Base-by-base conservation (phyloP, 2,113 vertebrate species). In the Pipra filicauda region DNA sequence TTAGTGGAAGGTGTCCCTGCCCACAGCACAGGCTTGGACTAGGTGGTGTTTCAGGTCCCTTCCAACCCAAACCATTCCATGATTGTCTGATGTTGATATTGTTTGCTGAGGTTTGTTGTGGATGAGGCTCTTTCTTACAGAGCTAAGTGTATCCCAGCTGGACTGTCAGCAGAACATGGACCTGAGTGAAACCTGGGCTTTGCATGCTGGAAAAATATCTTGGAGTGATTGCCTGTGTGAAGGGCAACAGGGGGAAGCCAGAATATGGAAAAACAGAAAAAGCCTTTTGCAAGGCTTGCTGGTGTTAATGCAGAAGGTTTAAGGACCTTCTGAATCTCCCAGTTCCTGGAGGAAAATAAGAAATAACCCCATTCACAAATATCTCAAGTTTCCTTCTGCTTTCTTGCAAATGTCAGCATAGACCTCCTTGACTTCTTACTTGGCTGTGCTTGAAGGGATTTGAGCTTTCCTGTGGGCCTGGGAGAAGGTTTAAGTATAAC, bases 171-270 rank as follows among this genome's bases (percentile, higher is more conserved):
- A 26, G 12, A 52, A 23, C 5, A 11, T 15, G 76, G 37, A 14
- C 19, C 20, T 37, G 44, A 18, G 11, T 54, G 33, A 66, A 61
- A 46, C 22, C n/a, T 23, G 33, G 71, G 26, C 17, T 75, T 69
- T 73, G 12, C 4, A 2, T 17, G 27, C 44, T 21, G 18, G 41
- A 61, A 31, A 30, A 62, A 16, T 33, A 26, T 2, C 72, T 58
- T 1, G 1, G 27, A 74, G 72, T 12, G 19, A 19, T 51, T 30
- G 21, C 23, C 27, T 4, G 0, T 4, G 51, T 41, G 48, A 77
- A 66, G 33, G 49, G 28, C 3, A 17, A 15, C 0, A 3, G 39
- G 58, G 49, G 41, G 37, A 76, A 49, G 31, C 43, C 77, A 21
- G 0, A 4, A 3, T 27, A 23, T 28, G n/a, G 57, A 43, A 54